Percentiles rank a stretch among this genome's conserved stretches.
phyloP scores from a whole-genome alignment of 2,888 invertebrate species.

The Poecilus cupreus region DNA sequence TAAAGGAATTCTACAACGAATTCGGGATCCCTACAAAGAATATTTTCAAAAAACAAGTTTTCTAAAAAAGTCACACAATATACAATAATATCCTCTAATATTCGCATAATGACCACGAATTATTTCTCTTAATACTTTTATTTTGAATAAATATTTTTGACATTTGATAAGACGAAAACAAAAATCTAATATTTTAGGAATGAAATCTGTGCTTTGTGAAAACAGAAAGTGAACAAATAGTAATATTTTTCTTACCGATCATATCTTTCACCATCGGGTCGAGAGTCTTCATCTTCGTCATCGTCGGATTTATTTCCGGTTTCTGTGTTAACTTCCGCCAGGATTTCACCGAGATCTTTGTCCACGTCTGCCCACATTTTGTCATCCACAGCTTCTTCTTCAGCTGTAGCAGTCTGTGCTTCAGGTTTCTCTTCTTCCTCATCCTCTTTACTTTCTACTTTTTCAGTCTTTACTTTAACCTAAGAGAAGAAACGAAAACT shows the following conservation, averaged over 20 bases:
- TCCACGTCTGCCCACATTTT: conserved; percentile 89
- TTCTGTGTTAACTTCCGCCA: conserved; percentile 78
- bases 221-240: conserved; percentile 6
- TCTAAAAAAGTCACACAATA: conserved; percentile 29
- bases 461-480: conserved; percentile 61
- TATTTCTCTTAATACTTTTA: too few species aligned
- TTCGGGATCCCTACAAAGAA: conserved; percentile 58
- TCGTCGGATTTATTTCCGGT: conserved; percentile 78
- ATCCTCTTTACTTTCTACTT: conserved; percentile 64
- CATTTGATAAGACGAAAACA: not conserved
- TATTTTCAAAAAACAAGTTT: conserved; percentile 38
- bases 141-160: not conserved
- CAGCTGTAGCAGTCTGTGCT: conserved; percentile 62
- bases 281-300: conserved; percentile 80
- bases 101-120: not conserved
- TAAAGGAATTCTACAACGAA: conserved; percentile 59
- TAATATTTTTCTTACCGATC: conserved; percentile 68
- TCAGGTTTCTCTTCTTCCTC: conserved; percentile 63
- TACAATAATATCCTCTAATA: not conserved
- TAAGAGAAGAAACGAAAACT: not conserved
- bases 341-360: conserved; percentile 85
- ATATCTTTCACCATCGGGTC: conserved; percentile 74
- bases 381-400: conserved; percentile 78
- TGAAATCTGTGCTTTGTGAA: conserved; percentile 16
- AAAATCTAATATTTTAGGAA: not conserved